phyloP scores from a whole-genome alignment of 2,888 invertebrate genomes.

The Parnassius apollo region DNA sequence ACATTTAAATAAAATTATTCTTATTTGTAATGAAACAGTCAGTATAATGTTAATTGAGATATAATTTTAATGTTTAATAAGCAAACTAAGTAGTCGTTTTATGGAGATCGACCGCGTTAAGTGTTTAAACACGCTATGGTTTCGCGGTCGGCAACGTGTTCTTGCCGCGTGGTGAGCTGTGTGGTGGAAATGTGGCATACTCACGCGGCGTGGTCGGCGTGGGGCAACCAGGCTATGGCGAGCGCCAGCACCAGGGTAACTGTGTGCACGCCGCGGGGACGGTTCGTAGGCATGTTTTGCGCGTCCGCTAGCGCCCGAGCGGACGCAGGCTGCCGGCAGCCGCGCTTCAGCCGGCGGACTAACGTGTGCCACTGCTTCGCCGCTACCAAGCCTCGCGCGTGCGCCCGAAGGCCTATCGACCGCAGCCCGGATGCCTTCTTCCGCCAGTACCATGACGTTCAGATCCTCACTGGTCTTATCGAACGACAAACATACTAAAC shows the following conservation, averaged over 20 bases:
- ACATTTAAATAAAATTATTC: too few relatives aligned
- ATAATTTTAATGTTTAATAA: not conserved
- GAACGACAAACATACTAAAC: constrained; percentile 56
- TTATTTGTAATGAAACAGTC: too few relatives aligned
- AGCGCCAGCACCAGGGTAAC: constrained; percentile 64
- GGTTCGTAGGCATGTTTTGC: constrained; percentile 62
- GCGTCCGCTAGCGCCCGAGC: constrained; percentile 51
- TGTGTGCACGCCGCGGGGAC: constrained; percentile 66
- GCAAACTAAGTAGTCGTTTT: not conserved
- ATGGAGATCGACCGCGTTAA: not conserved
- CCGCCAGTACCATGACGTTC: constrained; percentile 51
- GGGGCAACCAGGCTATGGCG: constrained; percentile 63
- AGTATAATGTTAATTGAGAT: too few relatives aligned
- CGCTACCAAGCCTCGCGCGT: constrained; percentile 56
- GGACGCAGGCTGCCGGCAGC: constrained; percentile 66
- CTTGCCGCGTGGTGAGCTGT: constrained; percentile 9
- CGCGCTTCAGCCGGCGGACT: constrained; percentile 68
- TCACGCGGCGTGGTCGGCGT: constrained; percentile 67
- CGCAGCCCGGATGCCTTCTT: constrained; percentile 54
- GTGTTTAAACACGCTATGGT: not conserved
- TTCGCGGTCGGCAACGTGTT: constrained; percentile 1
- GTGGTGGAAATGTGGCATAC: constrained; percentile 41
- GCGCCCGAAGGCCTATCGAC: constrained; percentile 65
- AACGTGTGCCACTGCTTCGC: constrained; percentile 47
- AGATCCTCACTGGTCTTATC: constrained; percentile 60